These are phyloP conservation scores for Nothoprocta pentlandii DNA, from an alignment of 2,113 vertebrate genomes.

Conservation along the genomic window DNA sequence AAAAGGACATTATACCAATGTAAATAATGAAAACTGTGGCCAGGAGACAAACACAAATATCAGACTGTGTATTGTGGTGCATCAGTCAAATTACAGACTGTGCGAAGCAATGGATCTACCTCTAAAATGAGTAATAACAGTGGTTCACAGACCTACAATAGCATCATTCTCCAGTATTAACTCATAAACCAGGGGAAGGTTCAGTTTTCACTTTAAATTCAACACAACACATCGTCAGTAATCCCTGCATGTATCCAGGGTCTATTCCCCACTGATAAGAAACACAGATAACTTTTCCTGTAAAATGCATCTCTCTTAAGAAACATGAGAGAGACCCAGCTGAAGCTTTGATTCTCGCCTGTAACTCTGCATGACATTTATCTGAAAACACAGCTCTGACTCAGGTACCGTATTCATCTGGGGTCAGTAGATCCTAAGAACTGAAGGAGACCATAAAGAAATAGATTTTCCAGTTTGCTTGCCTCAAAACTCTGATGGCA, in stretches of 20 bases:
- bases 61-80: background rate
- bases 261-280: slow-evolving; percentile 5
- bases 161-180: background rate
- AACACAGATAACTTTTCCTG: background rate
- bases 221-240: background rate
- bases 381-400: slow-evolving; percentile 6
- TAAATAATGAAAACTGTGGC: background rate
- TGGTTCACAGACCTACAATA: background rate
- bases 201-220: slow-evolving; percentile 30
- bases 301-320: background rate
- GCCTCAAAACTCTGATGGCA: background rate
- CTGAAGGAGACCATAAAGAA: background rate
- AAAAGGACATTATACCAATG: background rate
- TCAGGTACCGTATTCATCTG: background rate
- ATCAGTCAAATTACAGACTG: background rate
- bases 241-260: background rate
- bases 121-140: background rate
- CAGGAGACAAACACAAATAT: background rate
- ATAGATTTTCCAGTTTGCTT: slow-evolving; percentile 10
- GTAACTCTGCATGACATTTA: background rate
- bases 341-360: slow-evolving; percentile 5
- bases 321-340: background rate
- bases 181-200: background rate
- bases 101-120: background rate
- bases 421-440: background rate